Evolutionary conservation across 2,888 invertebrate species (phyloP), one percentile per base, ranked within the genome.

Genomic region (Spilarctia lutea): DNA sequence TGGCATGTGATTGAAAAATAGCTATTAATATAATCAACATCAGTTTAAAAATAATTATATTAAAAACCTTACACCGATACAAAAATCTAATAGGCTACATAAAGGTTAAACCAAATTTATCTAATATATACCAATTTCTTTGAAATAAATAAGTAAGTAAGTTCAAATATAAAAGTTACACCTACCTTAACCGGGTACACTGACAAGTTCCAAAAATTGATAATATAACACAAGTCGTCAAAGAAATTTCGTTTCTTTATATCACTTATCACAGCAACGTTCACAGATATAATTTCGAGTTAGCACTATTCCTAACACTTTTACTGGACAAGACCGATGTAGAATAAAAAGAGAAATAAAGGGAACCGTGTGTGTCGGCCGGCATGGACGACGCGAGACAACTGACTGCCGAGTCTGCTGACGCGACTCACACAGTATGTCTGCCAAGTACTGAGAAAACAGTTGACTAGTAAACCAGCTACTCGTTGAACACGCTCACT

Each of bases 341-440:
- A 70, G 35, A 80, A 74, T 68, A 68, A 78, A 79, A 65, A 30
- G 30, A 63, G 30, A 78, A 72, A 67, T 81, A 68, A 82, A 75
- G 83, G 79, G 82, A 78, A 82, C 79, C 75, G 79, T 80, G 81
- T 76, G 81, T 85, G 86, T 84, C 91, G 88, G 85, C 91, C 89
- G 86, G 74, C 87, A 78, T 73, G 86, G 81, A 79, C 88, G 90
- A 86, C 91, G 91, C 89, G 88, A 88, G 87, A 88, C 89, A 88
- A 90, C 92, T 90, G 91, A 94, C 94, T 84, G 83, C 75, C 39
- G 45, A 39, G 91, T 93, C 94, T 84, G 83, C 75, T 56, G 72
- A n/a, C 69, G 71, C 74, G 77, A 79, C 75, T 20, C 79, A 77
- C 73, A 78, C 72, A 63, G 42, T 60, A 56, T 3, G 60, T 75